These are phyloP conservation scores for Drosophila mimica DNA, from an alignment of 2,888 invertebrate species.

Conservation along the genomic window DNA sequence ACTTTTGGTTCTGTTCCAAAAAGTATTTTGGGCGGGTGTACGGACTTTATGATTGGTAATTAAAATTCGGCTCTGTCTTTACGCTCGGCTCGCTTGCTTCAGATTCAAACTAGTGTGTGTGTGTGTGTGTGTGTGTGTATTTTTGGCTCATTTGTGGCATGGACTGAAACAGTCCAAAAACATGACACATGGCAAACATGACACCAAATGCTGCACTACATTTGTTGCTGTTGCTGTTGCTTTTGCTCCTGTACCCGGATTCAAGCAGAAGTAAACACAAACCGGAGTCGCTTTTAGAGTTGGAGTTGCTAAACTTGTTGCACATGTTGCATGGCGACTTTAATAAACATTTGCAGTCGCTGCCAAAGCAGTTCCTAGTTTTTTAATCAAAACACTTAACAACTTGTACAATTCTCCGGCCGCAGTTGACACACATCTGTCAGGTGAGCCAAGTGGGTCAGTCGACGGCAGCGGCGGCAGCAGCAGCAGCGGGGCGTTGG, in stretches of 20 bases:
- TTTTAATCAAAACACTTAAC: conserved; percentile 77
- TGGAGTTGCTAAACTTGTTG: conserved; percentile 74
- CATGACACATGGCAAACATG: conserved; percentile 50
- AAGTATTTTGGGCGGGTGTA: conserved; percentile 66
- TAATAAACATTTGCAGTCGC: conserved; percentile 54
- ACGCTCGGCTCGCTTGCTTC: conserved; percentile 51
- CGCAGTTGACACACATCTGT: conserved; percentile 78
- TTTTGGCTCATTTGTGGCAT: conserved; percentile 32
- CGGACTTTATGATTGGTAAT: conserved; percentile 63
- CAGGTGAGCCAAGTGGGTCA: conserved; percentile 72
- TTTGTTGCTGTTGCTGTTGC: conserved; percentile 47
- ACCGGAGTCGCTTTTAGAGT: conserved; percentile 61
- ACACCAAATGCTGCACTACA: conserved; percentile 71
- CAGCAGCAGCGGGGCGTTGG: background rate
- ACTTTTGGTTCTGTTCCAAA: conserved; percentile 79
- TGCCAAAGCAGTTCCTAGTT: conserved; percentile 50
- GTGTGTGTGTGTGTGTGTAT: background rate
- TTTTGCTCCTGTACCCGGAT: conserved; percentile 70
- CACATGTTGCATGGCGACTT: conserved; percentile 65
- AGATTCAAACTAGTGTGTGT: background rate
- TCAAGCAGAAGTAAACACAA: conserved; percentile 42
- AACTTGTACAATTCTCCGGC: conserved; percentile 76
- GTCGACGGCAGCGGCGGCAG: conserved; percentile 38
- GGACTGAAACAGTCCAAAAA: conserved; percentile 53
- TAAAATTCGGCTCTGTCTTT: conserved; percentile 58